phyloP scores from a whole-genome alignment of 2,113 vertebrate genomes.

The Ursus arctos region DNA sequence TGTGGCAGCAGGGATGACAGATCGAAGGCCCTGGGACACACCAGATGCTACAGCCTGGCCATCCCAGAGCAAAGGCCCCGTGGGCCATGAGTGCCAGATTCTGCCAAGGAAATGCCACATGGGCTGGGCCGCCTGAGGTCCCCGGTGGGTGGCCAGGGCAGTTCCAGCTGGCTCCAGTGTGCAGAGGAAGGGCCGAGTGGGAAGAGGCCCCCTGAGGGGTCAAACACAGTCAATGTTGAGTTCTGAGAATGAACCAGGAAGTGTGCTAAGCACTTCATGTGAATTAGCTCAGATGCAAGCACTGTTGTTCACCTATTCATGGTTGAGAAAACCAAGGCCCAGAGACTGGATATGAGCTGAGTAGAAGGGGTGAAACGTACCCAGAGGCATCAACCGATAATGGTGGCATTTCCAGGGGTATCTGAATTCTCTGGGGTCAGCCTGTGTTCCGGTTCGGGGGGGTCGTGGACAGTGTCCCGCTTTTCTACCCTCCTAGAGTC shows the following conservation, averaged over 20 bases:
- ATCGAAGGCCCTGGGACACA: conserved; percentile 34
- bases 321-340: not conserved
- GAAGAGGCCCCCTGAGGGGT: not conserved
- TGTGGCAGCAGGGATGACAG: conserved; percentile 54
- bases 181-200: not conserved
- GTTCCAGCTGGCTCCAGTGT: not conserved
- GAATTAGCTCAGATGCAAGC: not conserved
- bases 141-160: not conserved
- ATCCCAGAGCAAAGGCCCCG: not conserved
- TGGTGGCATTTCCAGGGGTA: not conserved
- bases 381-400: not conserved
- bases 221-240: not conserved
- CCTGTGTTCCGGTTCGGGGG: not conserved
- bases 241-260: not conserved
- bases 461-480: not conserved
- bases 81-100: not conserved
- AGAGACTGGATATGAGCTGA: not conserved
- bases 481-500: not conserved
- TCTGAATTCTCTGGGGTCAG: not conserved
- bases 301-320: not conserved
- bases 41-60: conserved; percentile 15
- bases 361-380: not conserved
- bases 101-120: not conserved
- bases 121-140: not conserved
- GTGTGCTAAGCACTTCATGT: not conserved